Base-by-base conservation (phyloP, 2,888 invertebrate species). In the Tiliacea aurago region DNA sequence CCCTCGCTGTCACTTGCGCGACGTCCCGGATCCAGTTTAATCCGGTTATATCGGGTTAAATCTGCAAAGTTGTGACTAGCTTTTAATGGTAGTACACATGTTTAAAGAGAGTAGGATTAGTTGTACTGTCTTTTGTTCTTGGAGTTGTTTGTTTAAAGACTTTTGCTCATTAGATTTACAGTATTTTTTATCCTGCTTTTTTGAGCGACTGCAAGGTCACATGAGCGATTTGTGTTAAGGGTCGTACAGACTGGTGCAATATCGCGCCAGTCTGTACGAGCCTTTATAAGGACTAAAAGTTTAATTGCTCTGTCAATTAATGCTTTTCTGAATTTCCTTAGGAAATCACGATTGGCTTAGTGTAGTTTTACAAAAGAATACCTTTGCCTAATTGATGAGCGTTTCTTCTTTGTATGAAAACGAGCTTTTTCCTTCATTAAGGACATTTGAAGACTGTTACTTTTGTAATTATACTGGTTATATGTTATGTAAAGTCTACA, bases 21-120 rank as follows among this genome's bases (percentile, higher is more conserved):
- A 86, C 90, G 84, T 84, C 77, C 81, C 81, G 84, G 83, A 87
- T 84, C 86, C 90, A 45, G 84, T 82, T 84, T 89, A 90, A 90
- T 90, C 90, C 89, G 83, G 85, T 88, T 88, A 88, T 88, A 89
- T 89, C 89, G 84, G 85, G 85, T 87, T 87, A 88, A 89, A 89
- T 89, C 89, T 89, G 89, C 85, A 88, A 87, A n/a, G n/a, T 84
- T 78, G 81, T 81, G 76, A 78, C 72, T 83, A 65, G 73, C 64
- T 84, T 83, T 83, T 80, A 80, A 84, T 80, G 66, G 76, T 62
- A 37, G 59, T 73, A 69, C 69, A 82, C 67, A 70, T 78, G 75
- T 82, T 81, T 78, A 66, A 70, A 64, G 56, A 53, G 67, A 47
- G 58, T 53, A 41, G 64, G 62, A 78, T 80, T 76, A 74, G 53